Evolutionary conservation across 2,888 invertebrate genomes (phyloP), one percentile per base, ranked within the genome.

Genomic region (Xanthorhoe spadicearia): DNA sequence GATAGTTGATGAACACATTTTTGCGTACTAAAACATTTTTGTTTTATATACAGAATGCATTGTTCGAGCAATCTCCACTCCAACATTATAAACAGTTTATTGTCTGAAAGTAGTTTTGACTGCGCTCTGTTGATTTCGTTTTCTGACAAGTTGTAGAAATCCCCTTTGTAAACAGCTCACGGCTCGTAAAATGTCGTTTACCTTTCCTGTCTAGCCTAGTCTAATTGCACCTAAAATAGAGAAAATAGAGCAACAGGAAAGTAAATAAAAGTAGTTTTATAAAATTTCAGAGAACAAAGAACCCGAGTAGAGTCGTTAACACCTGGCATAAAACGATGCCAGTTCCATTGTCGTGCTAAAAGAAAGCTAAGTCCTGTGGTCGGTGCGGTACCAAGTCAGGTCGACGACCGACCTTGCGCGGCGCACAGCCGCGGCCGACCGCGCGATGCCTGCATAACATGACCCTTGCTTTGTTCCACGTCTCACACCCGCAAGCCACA

Each of bases 391-490:
- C 79, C 73, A 77, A 80, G 86, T 78, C 86, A 85, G 92, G 90
- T 92, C 91, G 88, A 77, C 88, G 92, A 89, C 92, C 92, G 92
- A 88, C 92, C 92, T 93, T 93, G 92, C 91, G 85, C 86, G 76
- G 85, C 86, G 85, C 87, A 84, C 84, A 85, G 87, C 88, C 87
- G 83, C 85, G 84, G 87, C 88, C 88, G 83, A 61, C 53, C 66
- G 68, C 49, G 75, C 81, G 82, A 73, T 76, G 53, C 35, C 58
- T 64, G 54, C 64, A 56, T 60, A 87, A 87, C 89, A 63, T 63
- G 87, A 88, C 89, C 89, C 90, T 84, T 77, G 86, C 85, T 87
- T 88, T 89, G 88, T 88, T 87, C 85, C 80, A 77, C 74, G 78
- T 76, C 78, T 79, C 77, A 75, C 75, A 76, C 76, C 74, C 78